A percentile compares a stretch with the other conserved stretches of the same genome.
These are phyloP conservation scores for Dinoponera quadriceps DNA, from an alignment of 1,140 invertebrate genomes.

Conservation along the genomic window DNA sequence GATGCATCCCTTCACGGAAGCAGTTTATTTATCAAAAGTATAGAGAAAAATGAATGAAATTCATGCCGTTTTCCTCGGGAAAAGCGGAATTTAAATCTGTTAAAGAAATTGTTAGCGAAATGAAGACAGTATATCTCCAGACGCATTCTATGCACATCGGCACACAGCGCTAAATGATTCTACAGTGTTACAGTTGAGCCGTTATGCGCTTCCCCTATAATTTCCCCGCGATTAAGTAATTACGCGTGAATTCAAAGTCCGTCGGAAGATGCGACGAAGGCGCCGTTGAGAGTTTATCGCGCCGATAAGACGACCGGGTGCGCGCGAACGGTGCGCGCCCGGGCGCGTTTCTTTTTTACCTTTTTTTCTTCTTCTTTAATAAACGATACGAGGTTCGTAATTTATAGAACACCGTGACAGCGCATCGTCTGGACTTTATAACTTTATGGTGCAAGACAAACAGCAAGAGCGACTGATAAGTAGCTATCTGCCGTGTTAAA, in stretches of 20 bases:
- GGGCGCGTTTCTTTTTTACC: not conserved
- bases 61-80: not conserved
- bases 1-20: too few relatives aligned
- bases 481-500: slow-evolving; percentile 84
- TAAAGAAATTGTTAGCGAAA: not conserved
- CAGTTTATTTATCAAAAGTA: too few relatives aligned
- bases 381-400: slow-evolving; percentile 77
- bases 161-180: slow-evolving; percentile 22
- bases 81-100: not conserved
- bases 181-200: slow-evolving; percentile 14
- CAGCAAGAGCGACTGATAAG: slow-evolving; percentile 82
- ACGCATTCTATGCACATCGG: not conserved
- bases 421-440: slow-evolving; percentile 83
- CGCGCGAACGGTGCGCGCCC: slow-evolving; percentile 63
- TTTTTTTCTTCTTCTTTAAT: slow-evolving; percentile 74
- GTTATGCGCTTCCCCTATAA: slow-evolving; percentile 44
- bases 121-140: not conserved
- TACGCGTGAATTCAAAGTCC: slow-evolving; percentile 48
- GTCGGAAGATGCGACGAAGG: slow-evolving; percentile 62
- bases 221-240: slow-evolving; percentile 53
- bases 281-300: slow-evolving; percentile 77
- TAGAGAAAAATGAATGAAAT: not conserved
- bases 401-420: slow-evolving; percentile 81
- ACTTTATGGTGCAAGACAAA: slow-evolving; percentile 83
- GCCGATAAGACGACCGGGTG: slow-evolving; percentile 65